Evolutionary conservation across 2,113 vertebrate genomes (phyloP), one percentile per base, ranked within the genome.

Genomic region (Oxygymnocypris stewartii): DNA sequence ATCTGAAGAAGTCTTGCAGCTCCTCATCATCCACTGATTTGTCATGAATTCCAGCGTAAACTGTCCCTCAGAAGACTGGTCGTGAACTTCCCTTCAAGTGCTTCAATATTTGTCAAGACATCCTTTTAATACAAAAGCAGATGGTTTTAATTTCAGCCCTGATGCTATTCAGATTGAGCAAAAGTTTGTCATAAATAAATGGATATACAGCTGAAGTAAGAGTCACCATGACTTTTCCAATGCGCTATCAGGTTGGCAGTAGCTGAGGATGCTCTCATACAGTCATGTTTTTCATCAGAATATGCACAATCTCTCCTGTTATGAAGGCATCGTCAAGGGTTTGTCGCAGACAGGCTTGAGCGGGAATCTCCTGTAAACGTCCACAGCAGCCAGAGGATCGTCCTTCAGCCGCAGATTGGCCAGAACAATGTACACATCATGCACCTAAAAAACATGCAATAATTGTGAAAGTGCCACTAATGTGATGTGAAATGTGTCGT

Each of bases 311-410:
- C 85, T 95, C 94, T 79, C 93, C 95, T 0, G 90, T 90, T 82
- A 95, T 93, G 90, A 94, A 95, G 44, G 93, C 93, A 40, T 95
- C 93, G 9, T 94, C 89, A 6, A 93, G 94, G 11, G 88, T 94
- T 63, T 94, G 93, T 79, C 85, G 0, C 84, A 75, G 75, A 88
- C 81, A 0, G 91, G 90, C 86, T 90, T 94, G 84, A 94, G 87
- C 9, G 93, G 94, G 86, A 94, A 95, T 6, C 89, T 90, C n/a
- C 40, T 2, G 92, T 67, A 67, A 16, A 16, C 1, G 28, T 67
- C 28, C 63, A 67, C 63, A 16, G 63, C 63, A 31, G 63, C 25
- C 63, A 67, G 63, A 67, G 63, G 63, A 67, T 67, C 28, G 0
- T 67, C 63, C 63, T 67, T 31, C 28, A 31, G 2, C 25, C 31